A percentile compares a stretch with the other conserved stretches of the same genome.
Evolutionary conservation across 2,888 invertebrate species (phyloP).

Genomic region (Drosophila suboccidentalis): DNA sequence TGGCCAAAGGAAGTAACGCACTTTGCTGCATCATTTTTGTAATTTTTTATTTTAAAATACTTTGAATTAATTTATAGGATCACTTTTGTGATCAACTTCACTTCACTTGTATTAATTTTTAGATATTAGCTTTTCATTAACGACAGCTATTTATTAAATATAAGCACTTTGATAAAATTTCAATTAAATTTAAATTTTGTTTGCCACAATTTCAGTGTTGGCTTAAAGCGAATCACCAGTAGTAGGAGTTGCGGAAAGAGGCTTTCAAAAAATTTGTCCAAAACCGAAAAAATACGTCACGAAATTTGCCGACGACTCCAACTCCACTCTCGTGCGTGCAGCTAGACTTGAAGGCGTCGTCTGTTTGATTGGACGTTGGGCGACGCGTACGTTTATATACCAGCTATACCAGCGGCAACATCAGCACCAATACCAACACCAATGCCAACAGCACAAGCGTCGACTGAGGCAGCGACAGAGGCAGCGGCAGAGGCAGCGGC

Average conservation of each 20-base stretch:
- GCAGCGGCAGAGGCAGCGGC: conserved; percentile 15
- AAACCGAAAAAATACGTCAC: conserved; percentile 67
- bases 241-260: conserved; percentile 1
- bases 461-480: conserved; percentile 16
- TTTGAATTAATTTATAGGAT: conserved; percentile 6
- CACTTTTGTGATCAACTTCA: conserved; percentile 37
- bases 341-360: conserved; percentile 86
- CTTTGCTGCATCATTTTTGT: conserved; percentile 67
- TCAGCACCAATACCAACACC: conserved; percentile 19
- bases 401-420: conserved; percentile 76
- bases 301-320: conserved; percentile 80
- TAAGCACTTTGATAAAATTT: conserved; percentile 54
- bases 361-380: conserved; percentile 84
- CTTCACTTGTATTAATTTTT: conserved; percentile 39
- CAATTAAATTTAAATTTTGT: conserved; percentile 45
- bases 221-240: conserved; percentile 38
- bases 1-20: conserved; percentile 59
- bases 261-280: conserved; percentile 49
- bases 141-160: conserved; percentile 69
- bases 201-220: conserved; percentile 51
- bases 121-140: conserved; percentile 71
- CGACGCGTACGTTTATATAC: conserved; percentile 84
- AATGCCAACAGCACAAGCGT: conserved; percentile 18
- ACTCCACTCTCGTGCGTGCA: conserved; percentile 84
- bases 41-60: conserved; percentile 23